Evolutionary conservation across 2,113 vertebrate species (phyloP).

Genomic region (Petroica traversi): DNA sequence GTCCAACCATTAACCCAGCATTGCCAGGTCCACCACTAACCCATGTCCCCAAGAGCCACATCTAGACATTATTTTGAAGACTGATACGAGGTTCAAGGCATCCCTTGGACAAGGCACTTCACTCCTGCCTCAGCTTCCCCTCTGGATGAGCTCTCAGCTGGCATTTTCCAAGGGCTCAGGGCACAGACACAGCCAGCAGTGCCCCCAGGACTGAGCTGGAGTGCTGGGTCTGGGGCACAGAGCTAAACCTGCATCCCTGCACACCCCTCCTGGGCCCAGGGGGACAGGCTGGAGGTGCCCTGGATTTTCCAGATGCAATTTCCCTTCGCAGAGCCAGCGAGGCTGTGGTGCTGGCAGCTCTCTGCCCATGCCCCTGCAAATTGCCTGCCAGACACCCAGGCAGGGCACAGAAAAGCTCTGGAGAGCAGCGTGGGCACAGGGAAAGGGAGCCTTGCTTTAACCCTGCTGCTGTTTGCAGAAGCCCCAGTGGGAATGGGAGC

Average conservation of each 20-base stretch:
- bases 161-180: neutral
- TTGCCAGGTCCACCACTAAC: neutral
- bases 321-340: neutral
- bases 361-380: neutral
- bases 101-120: neutral
- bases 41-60: neutral
- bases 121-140: neutral
- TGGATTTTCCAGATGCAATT: neutral
- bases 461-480: neutral
- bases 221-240: neutral
- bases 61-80: neutral
- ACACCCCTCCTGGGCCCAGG: fast-evolving
- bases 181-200: fast-evolving
- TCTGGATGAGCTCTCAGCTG: neutral
- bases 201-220: neutral
- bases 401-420: neutral
- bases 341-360: neutral
- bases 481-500: neutral
- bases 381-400: neutral
- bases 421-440: neutral
- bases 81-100: neutral
- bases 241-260: neutral
- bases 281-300: neutral
- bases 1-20: neutral
- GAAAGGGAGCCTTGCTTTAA: neutral